Evolutionary conservation across 2,113 vertebrate genomes (phyloP).

Genomic region (Brachypteracias leptosomus): DNA sequence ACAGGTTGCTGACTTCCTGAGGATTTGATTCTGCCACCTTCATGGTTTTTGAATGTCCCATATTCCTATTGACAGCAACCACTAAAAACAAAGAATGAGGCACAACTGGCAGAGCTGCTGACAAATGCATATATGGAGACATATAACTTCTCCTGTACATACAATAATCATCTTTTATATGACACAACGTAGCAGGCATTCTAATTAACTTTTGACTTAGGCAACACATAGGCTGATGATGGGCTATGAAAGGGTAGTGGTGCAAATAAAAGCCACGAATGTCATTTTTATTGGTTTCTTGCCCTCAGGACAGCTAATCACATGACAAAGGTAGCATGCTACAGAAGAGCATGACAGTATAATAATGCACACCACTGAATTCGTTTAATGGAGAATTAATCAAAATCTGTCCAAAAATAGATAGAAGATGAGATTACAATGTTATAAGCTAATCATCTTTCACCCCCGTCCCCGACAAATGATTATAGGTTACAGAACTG

Average conservation of each 20-base stretch:
- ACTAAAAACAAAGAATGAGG: background rate
- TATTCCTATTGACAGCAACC: background rate
- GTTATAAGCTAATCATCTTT: conserved; percentile 6
- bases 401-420: conserved; percentile 39
- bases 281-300: conserved; percentile 56
- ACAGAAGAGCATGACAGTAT: background rate
- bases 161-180: conserved; percentile 5
- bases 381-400: conserved; percentile 53
- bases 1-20: background rate
- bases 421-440: background rate
- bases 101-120: conserved; percentile 19
- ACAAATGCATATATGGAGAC: background rate
- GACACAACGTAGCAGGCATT: conserved; percentile 46
- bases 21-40: background rate
- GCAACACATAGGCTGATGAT: background rate
- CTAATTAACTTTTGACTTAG: conserved; percentile 70
- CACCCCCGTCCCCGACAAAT: background rate
- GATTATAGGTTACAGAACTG: background rate
- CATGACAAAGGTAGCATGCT: conserved; percentile 19
- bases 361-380: conserved; percentile 30
- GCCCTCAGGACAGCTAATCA: conserved; percentile 57
- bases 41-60: background rate
- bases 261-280: conserved; percentile 50
- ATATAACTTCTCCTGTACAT: conserved; percentile 17
- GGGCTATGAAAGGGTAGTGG: conserved; percentile 21